Evolutionary conservation across 2,888 invertebrate species (phyloP).

Genomic region (Caenorhabditis doughertyi): DNA sequence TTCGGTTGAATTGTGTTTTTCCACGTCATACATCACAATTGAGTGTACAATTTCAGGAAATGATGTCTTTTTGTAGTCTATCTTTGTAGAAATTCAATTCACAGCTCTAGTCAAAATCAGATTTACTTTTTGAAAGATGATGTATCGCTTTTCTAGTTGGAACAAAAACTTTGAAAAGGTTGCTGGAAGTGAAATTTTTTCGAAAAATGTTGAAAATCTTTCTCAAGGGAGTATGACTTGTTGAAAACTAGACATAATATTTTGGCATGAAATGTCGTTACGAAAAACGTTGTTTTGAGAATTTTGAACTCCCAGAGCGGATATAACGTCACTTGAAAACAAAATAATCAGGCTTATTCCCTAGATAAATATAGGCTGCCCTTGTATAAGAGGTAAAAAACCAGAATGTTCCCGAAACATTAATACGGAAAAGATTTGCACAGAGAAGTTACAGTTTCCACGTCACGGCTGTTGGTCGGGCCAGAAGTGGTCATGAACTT

Average conservation of each 20-base stretch:
- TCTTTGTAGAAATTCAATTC: conserved; percentile 18
- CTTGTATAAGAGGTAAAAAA: too few relatives aligned
- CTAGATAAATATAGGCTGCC: too few relatives aligned
- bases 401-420: too few relatives aligned
- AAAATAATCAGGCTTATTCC: too few relatives aligned
- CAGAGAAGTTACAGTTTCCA: too few relatives aligned
- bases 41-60: neutral
- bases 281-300: neutral
- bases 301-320: neutral
- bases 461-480: too few relatives aligned
- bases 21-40: neutral
- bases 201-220: neutral
- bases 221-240: conserved; percentile 18
- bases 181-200: conserved; percentile 31
- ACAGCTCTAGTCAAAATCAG: conserved; percentile 1
- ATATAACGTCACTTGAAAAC: too few relatives aligned
- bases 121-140: neutral
- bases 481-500: too few relatives aligned
- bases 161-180: conserved; percentile 13
- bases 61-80: conserved; percentile 22
- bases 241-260: conserved; percentile 25
- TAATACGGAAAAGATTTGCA: too few relatives aligned
- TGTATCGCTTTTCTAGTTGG: neutral
- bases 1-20: conserved; percentile 10
- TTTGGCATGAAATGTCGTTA: neutral